Evolutionary conservation across 2,797 vertebrate genomes (phyloP), one percentile per base, ranked within the genome.

Genomic region (Eptatretus atami): DNA sequence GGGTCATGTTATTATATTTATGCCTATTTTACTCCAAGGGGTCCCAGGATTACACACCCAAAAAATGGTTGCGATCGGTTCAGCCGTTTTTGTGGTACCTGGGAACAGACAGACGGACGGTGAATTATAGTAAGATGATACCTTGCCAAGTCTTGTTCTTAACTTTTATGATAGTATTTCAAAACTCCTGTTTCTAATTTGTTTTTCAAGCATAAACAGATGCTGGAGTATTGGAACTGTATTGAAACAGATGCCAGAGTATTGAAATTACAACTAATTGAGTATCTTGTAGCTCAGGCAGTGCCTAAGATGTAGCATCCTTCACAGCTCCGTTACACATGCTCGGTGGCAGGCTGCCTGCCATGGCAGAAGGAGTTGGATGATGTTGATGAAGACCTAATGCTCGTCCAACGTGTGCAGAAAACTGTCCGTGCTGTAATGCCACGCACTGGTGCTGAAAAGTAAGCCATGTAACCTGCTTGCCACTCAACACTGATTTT

Each of bases 391-490:
- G 63, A 60, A 66, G 90, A 88, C 63, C 77, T 87, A 6, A 77
- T 98, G 5, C 75, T 98, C 15, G 73, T 98, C 53, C 88, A 93
- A 64, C 81, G 83, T 66, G 92, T 84, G 8, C 92, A 98, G 77
- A 96, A 95, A 74, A 96, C 90, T 0, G 88, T 98, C 11, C 73
- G 92, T 66, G 92, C 92, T 4, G 86, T 98, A 14, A 80, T 82
- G 53, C 87, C 92, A 2, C 85, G 85, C 44, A 90, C 82, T 0
- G 92, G 92, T 70, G 80, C 74, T 12, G 90, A 98, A 71, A 98
- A 93, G 92, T 96, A 71, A 70, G 86, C 74, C 65, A 44, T 5
- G 31, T 44, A 5, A 44, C 31, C 31, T 44, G 31, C 31, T 44
- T 44, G 31, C 31, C 31, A 44, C 31, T 44, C 31, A 8, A 44